phyloP scores from a whole-genome alignment of 2,797 vertebrate genomes.

The Benthosema pterotum region DNA sequence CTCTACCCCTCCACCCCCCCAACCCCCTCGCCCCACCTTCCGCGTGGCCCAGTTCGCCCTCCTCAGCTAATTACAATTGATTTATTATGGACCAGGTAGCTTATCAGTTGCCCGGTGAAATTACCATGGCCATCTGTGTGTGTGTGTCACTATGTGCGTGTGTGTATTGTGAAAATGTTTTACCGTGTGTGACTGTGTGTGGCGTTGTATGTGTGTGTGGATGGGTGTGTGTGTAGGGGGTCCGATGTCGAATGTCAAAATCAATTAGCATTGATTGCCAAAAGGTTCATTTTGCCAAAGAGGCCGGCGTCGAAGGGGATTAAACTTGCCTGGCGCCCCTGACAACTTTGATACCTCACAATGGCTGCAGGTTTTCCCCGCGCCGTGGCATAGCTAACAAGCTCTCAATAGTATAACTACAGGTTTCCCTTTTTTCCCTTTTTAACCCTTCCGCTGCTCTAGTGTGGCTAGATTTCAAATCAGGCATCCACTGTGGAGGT shows the following conservation, averaged over 20 bases:
- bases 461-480: slow-evolving; percentile 62
- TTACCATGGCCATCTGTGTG: slow-evolving; percentile 88
- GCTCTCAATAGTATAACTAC: slow-evolving; percentile 70
- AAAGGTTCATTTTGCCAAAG: slow-evolving; percentile 97
- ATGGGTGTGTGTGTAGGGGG: slow-evolving; percentile 63
- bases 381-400: slow-evolving; percentile 69
- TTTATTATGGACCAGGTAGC: slow-evolving; percentile 97
- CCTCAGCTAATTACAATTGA: slow-evolving; percentile 98
- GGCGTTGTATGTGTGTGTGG: slow-evolving; percentile 47
- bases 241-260: slow-evolving; percentile 97
- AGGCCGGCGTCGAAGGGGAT: slow-evolving; percentile 89
- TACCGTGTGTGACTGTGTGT: slow-evolving; percentile 88
- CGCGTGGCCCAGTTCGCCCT: slow-evolving; percentile 30
- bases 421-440: slow-evolving; percentile 5
- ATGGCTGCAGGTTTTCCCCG: slow-evolving; percentile 61
- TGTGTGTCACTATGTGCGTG: slow-evolving; percentile 58
- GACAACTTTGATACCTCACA: slow-evolving; percentile 90
- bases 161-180: slow-evolving; percentile 37
- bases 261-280: slow-evolving; percentile 99
- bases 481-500: slow-evolving; percentile 53
- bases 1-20: background rate
- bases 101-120: slow-evolving; percentile 98
- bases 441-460: slow-evolving; percentile 21
- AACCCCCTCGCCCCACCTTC: slow-evolving; percentile 74
- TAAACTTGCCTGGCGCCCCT: slow-evolving; percentile 85